Evolutionary conservation across 1,140 invertebrate species (phyloP).

Genomic region (Pseudomyrmex gracilis): DNA sequence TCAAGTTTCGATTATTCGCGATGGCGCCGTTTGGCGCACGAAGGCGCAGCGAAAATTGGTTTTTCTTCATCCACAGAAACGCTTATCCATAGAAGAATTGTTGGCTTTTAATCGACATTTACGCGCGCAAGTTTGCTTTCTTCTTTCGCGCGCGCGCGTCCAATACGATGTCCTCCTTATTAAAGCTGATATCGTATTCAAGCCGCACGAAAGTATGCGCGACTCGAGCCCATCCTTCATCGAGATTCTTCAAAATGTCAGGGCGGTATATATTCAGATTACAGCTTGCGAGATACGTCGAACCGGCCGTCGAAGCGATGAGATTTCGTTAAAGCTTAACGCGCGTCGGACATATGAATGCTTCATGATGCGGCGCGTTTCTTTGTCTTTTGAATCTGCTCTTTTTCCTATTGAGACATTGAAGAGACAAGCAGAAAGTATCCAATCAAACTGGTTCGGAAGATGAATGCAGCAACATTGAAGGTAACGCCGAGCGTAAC

Average conservation of each 20-base stretch:
- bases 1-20: not conserved
- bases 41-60: not conserved
- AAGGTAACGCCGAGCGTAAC: not conserved
- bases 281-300: constrained; percentile 30
- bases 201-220: constrained; percentile 16
- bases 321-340: not conserved
- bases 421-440: not conserved
- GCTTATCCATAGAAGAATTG: not conserved
- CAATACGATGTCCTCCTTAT: constrained; percentile 12
- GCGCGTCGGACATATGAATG: constrained; percentile 1
- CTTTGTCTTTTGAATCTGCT: not conserved
- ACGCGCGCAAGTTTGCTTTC: too few species aligned
- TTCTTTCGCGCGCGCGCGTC: not conserved
- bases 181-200: constrained; percentile 22
- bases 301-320: not conserved
- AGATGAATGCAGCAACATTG: not conserved
- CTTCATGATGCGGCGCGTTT: constrained; percentile 4
- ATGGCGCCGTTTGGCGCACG: too few species aligned
- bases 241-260: constrained; percentile 50
- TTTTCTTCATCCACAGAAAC: not conserved
- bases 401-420: not conserved
- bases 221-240: constrained; percentile 34
- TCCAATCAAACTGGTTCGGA: constrained; percentile 5
- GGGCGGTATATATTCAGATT: constrained; percentile 36
- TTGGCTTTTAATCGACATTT: not conserved